Evolutionary conservation across 2,797 vertebrate genomes (phyloP).

Genomic region (Zalophus californianus): DNA sequence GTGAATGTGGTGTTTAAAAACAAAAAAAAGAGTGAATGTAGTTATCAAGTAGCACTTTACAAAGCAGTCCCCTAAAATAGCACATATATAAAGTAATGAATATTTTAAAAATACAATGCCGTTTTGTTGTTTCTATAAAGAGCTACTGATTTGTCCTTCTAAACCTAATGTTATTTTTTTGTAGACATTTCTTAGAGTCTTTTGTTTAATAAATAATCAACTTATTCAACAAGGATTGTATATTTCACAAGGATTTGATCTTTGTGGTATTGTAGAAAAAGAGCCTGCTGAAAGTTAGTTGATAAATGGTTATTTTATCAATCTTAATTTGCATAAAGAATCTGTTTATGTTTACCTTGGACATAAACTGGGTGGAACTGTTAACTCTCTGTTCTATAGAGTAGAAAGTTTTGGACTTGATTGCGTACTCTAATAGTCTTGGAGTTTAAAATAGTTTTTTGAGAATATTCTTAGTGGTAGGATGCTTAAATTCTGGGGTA

Average conservation of each 20-base stretch:
- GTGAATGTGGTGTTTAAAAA: neutral
- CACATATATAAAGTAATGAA: neutral
- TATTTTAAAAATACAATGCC: neutral
- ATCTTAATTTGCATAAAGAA: slow-evolving; percentile 21
- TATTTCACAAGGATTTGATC: slow-evolving; percentile 50
- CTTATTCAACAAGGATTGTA: neutral
- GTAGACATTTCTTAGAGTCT: slow-evolving; percentile 8
- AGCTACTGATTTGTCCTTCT: slow-evolving; percentile 1
- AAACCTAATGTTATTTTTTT: neutral
- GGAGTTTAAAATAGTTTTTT: slow-evolving; percentile 41
- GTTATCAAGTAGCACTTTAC: neutral
- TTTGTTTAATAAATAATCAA: slow-evolving; percentile 16
- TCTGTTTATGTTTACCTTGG: slow-evolving; percentile 26
- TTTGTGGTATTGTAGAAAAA: slow-evolving; percentile 2
- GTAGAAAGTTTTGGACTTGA: neutral
- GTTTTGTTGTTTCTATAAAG: neutral
- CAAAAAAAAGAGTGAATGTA: neutral
- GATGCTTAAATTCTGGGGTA: slow-evolving; percentile 10
- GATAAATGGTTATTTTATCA: neutral
- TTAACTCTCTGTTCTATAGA: neutral
- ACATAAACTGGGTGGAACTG: neutral
- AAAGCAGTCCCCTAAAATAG: neutral
- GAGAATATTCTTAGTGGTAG: neutral
- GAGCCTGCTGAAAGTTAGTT: neutral
- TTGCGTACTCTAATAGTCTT: neutral